Percentiles rank a stretch among this genome's conserved stretches.
Conservation (phyloP, 2,797 vertebrate species). For the Alauda arvensis region DNA sequence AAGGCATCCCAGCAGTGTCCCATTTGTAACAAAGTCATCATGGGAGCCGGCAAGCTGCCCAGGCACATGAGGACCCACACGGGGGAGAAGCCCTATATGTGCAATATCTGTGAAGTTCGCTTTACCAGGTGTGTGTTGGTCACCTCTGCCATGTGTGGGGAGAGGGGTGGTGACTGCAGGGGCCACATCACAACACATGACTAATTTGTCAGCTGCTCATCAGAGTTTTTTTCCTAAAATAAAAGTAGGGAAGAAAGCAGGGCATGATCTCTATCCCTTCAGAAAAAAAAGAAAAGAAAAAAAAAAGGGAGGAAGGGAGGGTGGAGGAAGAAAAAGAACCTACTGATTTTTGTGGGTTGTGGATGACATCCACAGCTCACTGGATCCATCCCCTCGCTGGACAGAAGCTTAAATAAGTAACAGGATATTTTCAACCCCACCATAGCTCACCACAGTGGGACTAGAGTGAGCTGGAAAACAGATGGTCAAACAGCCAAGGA, state of each 20-base stretch:
- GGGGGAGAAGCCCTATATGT: slow-evolving; percentile 98
- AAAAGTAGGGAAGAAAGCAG: neutral
- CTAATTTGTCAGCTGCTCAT: neutral
- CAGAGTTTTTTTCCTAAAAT: too few relatives aligned
- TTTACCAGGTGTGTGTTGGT: slow-evolving; percentile 88
- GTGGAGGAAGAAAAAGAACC: neutral
- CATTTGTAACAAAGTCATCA: slow-evolving; percentile 98
- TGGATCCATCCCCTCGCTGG: neutral
- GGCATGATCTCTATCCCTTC: neutral
- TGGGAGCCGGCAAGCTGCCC: slow-evolving; percentile 95
- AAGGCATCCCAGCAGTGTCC: slow-evolving; percentile 98
- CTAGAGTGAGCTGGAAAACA: slow-evolving; percentile 6
- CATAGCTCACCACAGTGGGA: neutral
- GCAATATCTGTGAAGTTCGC: slow-evolving; percentile 96
- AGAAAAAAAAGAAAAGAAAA: rapidly evolving
- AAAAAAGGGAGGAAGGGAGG: neutral
- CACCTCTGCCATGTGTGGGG: neutral
- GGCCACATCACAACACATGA: neutral
- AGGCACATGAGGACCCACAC: slow-evolving; percentile 98
- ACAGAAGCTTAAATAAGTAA: slow-evolving; percentile 28
- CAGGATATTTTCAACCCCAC: neutral
- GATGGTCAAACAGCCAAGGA: neutral
- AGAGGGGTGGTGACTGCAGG: neutral
- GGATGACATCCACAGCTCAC: neutral
- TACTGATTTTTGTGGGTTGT: slow-evolving; percentile 7